Percentiles rank a stretch among this genome's conserved stretches.
Evolutionary conservation across 1,140 invertebrate species (phyloP).

Genomic region (Zaprionus ghesquierei): DNA sequence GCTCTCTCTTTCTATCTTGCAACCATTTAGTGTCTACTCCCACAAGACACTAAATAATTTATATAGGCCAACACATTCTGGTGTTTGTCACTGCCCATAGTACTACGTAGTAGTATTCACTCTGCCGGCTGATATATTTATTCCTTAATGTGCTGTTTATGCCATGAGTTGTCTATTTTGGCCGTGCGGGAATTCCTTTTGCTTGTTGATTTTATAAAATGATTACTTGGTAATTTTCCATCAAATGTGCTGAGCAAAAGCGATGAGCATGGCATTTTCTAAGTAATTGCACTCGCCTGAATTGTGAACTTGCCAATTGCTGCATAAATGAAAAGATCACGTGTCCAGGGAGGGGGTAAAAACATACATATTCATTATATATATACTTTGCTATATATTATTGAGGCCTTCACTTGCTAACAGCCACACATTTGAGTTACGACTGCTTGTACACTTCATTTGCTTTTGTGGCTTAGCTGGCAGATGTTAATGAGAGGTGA

Average conservation of each 20-base stretch:
- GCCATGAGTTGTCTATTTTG: slow-evolving; percentile 34
- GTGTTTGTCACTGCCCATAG: background rate
- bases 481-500: slow-evolving; percentile 6
- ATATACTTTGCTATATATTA: background rate
- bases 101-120: background rate
- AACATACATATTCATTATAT: background rate
- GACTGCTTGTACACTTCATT: background rate
- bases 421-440: background rate
- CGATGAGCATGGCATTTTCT: slow-evolving; percentile 35
- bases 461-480: background rate
- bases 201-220: slow-evolving; percentile 62
- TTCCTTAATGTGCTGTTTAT: slow-evolving; percentile 77
- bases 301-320: slow-evolving; percentile 59
- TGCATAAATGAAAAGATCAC: slow-evolving; percentile 25
- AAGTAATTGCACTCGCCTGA: slow-evolving; percentile 62
- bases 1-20: background rate
- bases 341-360: background rate
- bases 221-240: slow-evolving; percentile 72
- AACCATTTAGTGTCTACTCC: background rate
- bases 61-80: slow-evolving; percentile 27
- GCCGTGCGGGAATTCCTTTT: slow-evolving; percentile 45
- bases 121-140: slow-evolving; percentile 63
- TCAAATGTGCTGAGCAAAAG: slow-evolving; percentile 34
- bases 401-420: background rate
- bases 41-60: slow-evolving; percentile 41